A percentile compares a stretch with the other conserved stretches of the same genome.
These are phyloP conservation scores for Ahaetulla prasina DNA, from an alignment of 2,113 vertebrate genomes.

Conservation along the genomic window DNA sequence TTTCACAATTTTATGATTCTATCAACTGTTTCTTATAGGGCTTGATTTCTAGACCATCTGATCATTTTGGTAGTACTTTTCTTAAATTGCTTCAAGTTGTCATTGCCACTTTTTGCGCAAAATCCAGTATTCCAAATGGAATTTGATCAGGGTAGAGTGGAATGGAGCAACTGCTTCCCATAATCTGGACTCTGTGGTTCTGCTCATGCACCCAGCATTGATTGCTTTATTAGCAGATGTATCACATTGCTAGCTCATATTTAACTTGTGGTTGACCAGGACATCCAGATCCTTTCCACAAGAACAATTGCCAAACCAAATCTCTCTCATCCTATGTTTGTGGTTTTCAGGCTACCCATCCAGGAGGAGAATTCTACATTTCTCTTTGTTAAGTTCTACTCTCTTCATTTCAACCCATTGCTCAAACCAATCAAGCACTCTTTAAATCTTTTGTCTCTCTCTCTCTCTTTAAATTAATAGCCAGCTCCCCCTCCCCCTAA, in stretches of 20 bases:
- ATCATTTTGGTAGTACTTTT: not conserved
- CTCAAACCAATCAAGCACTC: not conserved
- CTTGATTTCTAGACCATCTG: not conserved
- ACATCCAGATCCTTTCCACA: not conserved
- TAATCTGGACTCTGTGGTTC: not conserved
- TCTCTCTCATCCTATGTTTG: not conserved
- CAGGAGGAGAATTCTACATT: not conserved
- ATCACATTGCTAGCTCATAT: not conserved
- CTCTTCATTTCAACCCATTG: not conserved
- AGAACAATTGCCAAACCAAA: not conserved
- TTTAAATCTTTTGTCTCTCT: not conserved
- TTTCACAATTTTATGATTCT: not conserved
- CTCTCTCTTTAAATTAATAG: not conserved
- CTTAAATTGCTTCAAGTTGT: not conserved
- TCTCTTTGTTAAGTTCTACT: not conserved
- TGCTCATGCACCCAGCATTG: not conserved
- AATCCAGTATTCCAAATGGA: not conserved
- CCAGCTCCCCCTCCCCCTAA: not conserved
- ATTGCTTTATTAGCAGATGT: not conserved
- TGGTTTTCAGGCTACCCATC: not conserved
- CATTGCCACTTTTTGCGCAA: not conserved
- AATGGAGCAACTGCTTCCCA: not conserved
- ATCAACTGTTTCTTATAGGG: not conserved
- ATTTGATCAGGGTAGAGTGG: not conserved
- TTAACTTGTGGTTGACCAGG: not conserved